phyloP scores from a whole-genome alignment of 2,113 vertebrate genomes.

The Anser brachyrhynchus region DNA sequence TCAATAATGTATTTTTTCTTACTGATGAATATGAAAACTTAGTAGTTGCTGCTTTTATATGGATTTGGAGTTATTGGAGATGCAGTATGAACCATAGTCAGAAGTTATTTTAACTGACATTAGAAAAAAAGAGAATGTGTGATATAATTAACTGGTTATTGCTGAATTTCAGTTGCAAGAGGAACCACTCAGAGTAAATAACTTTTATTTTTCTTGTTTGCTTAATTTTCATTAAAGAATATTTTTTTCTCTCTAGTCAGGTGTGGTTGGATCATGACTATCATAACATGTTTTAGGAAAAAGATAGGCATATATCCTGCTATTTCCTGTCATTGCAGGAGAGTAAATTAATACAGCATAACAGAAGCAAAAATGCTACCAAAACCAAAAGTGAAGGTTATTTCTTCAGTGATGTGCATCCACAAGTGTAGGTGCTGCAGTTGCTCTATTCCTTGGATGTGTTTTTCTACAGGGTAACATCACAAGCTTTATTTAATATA shows the following conservation, averaged over 20 bases:
- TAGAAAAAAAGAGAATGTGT: background rate
- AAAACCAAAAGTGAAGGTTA: background rate
- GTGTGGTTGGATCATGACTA: background rate
- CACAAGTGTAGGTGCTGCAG: background rate
- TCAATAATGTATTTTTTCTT: background rate
- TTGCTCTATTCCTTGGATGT: background rate
- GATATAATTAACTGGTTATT: background rate
- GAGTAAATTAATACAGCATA: background rate
- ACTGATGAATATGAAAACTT: background rate
- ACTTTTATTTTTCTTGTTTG: background rate
- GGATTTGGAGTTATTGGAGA: background rate
- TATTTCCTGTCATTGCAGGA: background rate
- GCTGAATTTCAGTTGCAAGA: slow-evolving; percentile 4
- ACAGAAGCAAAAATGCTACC: background rate
- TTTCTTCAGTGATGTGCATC: background rate
- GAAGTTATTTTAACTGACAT: background rate
- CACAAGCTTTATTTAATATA: background rate
- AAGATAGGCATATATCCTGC: background rate
- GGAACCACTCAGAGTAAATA: background rate
- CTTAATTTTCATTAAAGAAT: background rate
- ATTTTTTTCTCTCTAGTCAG: background rate
- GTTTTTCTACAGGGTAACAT: background rate
- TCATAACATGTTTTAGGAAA: background rate
- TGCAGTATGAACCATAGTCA: background rate
- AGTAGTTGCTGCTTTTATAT: background rate